A percentile compares a stretch with the other conserved stretches of the same genome.
Evolutionary conservation across 2,888 invertebrate genomes (phyloP).

Genomic region (Heliconius cydno): DNA sequence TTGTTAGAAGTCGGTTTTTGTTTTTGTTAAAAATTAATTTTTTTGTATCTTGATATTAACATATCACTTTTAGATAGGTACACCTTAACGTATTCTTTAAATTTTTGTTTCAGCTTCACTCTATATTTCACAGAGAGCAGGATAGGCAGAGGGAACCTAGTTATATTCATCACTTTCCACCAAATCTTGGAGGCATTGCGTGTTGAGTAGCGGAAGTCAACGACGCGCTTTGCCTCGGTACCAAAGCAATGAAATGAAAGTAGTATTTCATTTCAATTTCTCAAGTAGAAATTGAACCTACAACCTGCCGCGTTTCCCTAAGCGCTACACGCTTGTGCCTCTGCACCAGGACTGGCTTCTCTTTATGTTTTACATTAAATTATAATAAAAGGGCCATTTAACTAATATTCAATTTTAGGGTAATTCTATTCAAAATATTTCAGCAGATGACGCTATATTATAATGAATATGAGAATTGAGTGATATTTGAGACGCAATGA

Average conservation of each 20-base stretch:
- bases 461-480: conserved; percentile 19
- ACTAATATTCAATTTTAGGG: not conserved
- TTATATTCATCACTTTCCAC: too few species aligned
- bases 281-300: too few species aligned
- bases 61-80: not conserved
- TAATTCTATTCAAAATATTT: conserved; percentile 16
- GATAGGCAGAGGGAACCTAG: not conserved
- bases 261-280: too few species aligned
- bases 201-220: too few species aligned
- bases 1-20: too few species aligned
- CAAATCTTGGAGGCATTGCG: too few species aligned
- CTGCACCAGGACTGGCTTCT: not conserved
- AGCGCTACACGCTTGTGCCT: too few species aligned
- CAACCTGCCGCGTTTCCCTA: too few species aligned
- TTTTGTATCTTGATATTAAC: too few species aligned
- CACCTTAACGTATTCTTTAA: not conserved
- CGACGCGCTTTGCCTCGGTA: too few species aligned
- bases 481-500: conserved; percentile 21
- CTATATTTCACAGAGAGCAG: not conserved
- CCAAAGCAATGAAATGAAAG: too few species aligned
- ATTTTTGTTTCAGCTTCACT: not conserved
- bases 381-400: not conserved
- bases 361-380: not conserved
- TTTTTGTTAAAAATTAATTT: too few species aligned
- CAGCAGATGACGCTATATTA: conserved; percentile 5